A percentile compares a stretch with the other conserved stretches of the same genome.
Evolutionary conservation across 1,140 invertebrate genomes (phyloP).

Genomic region (Augochlora pura): DNA sequence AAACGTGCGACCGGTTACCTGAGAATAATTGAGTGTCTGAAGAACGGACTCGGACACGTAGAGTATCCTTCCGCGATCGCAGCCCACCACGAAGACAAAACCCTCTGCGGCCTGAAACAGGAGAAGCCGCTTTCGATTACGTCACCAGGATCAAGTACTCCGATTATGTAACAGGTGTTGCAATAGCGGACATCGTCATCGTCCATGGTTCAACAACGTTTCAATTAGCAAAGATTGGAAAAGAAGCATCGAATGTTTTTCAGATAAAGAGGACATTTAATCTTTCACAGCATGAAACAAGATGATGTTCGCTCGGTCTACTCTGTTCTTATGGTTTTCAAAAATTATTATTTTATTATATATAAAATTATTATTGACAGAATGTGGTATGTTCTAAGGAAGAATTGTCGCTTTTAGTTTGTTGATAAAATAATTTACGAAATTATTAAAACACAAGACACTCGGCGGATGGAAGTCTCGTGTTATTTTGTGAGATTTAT

Average conservation of each 20-base stretch:
- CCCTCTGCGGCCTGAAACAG: constrained; percentile 89
- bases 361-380: too few species aligned
- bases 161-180: constrained; percentile 1
- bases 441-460: too few species aligned
- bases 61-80: constrained; percentile 93
- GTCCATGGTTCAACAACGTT: background rate
- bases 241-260: background rate
- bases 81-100: constrained; percentile 96
- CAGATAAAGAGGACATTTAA: too few species aligned
- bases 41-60: constrained; percentile 96
- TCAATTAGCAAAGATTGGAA: background rate
- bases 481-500: too few species aligned
- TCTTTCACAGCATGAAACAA: too few species aligned
- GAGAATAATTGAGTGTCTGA: constrained; percentile 90
- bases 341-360: too few species aligned
- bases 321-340: too few species aligned
- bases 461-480: too few species aligned
- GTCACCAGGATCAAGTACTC: constrained; percentile 42
- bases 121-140: constrained; percentile 49
- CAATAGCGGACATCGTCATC: background rate
- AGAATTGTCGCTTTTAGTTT: too few species aligned
- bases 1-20: constrained; percentile 81
- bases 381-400: too few species aligned
- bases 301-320: too few species aligned
- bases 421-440: too few species aligned